Conservation (phyloP, 2,888 invertebrate species). For the Catocala sponsa region DNA sequence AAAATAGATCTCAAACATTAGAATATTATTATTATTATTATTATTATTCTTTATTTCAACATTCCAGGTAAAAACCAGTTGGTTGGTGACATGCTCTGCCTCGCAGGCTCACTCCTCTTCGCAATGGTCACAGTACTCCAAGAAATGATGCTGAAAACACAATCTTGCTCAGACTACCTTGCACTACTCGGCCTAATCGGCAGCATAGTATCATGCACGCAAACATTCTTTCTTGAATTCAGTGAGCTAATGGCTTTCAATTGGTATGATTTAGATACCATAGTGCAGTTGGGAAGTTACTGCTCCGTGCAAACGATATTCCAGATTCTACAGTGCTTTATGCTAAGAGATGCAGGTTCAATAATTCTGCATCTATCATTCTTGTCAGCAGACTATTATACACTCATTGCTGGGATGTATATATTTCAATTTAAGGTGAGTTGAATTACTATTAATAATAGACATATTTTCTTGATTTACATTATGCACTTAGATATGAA, state of each 20-base stretch:
- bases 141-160: slow-evolving; percentile 94
- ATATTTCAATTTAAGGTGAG: slow-evolving; percentile 93
- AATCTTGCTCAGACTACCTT: slow-evolving; percentile 93
- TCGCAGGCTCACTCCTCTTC: slow-evolving; percentile 93
- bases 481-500: too few species aligned
- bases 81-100: slow-evolving; percentile 94
- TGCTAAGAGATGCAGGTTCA: slow-evolving; percentile 93
- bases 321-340: slow-evolving; percentile 92
- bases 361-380: slow-evolving; percentile 94
- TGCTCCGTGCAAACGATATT: slow-evolving; percentile 92
- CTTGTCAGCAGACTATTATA: slow-evolving; percentile 95
- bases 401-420: slow-evolving; percentile 93
- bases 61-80: slow-evolving; percentile 92
- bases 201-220: slow-evolving; percentile 92
- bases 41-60: not conserved
- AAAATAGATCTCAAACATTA: not conserved
- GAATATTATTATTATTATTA: too few species aligned
- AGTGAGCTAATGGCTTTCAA: slow-evolving; percentile 90
- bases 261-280: slow-evolving; percentile 91
- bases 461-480: too few species aligned
- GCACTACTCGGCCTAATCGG: slow-evolving; percentile 94
- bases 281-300: slow-evolving; percentile 89
- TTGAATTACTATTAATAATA: not conserved
- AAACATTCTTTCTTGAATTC: slow-evolving; percentile 93
- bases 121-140: slow-evolving; percentile 94